Conservation (phyloP, 2,797 vertebrate genomes). For the Podargus strigoides region DNA sequence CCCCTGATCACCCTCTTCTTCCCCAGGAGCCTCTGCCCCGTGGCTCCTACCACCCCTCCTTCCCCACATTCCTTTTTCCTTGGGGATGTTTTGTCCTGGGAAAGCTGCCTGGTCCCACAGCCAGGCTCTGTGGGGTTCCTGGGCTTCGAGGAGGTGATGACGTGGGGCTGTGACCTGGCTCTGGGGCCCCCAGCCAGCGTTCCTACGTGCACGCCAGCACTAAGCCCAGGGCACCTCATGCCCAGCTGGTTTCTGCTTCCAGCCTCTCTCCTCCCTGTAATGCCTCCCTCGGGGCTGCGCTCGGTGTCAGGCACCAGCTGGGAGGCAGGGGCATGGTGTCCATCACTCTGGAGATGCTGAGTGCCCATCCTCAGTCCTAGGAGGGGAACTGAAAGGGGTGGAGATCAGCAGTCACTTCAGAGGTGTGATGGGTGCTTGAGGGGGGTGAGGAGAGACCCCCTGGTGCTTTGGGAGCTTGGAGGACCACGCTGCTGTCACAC, state of each 20-base stretch:
- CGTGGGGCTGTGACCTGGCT: not conserved
- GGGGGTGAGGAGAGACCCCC: not conserved
- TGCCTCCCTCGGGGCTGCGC: not conserved
- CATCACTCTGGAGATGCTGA: not conserved
- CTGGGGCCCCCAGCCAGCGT: not conserved
- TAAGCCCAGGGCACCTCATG: accelerated
- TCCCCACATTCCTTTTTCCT: not conserved
- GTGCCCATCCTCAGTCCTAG: not conserved
- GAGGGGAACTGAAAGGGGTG: not conserved
- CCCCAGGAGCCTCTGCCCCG: not conserved
- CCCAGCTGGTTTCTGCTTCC: not conserved
- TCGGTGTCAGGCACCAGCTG: not conserved
- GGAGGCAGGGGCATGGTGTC: not conserved
- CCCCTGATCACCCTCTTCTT: not conserved
- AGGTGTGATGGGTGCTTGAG: not conserved
- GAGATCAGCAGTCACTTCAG: not conserved
- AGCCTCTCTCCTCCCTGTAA: not conserved
- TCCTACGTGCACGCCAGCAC: not conserved
- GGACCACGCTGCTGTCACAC: accelerated
- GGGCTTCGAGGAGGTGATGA: not conserved
- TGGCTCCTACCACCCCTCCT: not conserved
- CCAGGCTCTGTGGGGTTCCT: accelerated
- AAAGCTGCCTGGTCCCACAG: not conserved
- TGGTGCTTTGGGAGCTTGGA: accelerated
- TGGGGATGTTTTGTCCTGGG: accelerated